Evolutionary conservation across 37 sponge, comb jelly and placozoan species (phyloP), one percentile per base, ranked within the genome.

Genomic region (Hormiphora californensis): DNA sequence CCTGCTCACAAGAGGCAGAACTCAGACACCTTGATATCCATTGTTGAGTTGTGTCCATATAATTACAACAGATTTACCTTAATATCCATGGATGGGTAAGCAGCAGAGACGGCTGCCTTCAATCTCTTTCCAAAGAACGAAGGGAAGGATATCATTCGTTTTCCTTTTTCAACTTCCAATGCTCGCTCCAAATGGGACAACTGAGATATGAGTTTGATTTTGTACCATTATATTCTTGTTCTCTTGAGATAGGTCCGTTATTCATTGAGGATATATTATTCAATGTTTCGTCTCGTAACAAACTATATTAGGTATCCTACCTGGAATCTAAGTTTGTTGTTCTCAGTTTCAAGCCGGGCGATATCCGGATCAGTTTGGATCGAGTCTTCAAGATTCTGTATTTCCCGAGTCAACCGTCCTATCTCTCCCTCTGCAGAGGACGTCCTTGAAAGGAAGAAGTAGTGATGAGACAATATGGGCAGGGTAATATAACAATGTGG

Each of bases 111-210:
- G 22, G 43, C 81, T 21, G 81, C 21, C 25, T 40, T 19, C 8
- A 73, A 43, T 28, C 43, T 73, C 22, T 73, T 36, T 0, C 81
- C 22, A 28, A 73, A 73, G 35, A 32, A 73, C 17, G 81, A n/a
- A 8, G 81, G 81, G 35, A 73, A 73, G 17, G 81, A 33, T n/a
- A 73, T 33, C 81, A 73, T 73, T 46, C 81, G 35, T 7, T 73
- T 73, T 27, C 44, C 17, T 30, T 40, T 73, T 33, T 73, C 81
- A 23, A 43, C 43, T 39, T 73, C 81, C 27, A 73, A 19, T 23
- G 81, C 81, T 43, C 38, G 81, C 25, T 73, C 46, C 22, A 73
- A 28, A 30, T 73, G 81, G 22, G 35, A 9, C 15, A 73, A 43
- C 61, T 57, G 23, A 12, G 27, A 5, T 28, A 12, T 23, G 53